A percentile compares a stretch with the other conserved stretches of the same genome.
Conservation (phyloP, 2,888 invertebrate species). For the Drosophila austrosaltans region DNA sequence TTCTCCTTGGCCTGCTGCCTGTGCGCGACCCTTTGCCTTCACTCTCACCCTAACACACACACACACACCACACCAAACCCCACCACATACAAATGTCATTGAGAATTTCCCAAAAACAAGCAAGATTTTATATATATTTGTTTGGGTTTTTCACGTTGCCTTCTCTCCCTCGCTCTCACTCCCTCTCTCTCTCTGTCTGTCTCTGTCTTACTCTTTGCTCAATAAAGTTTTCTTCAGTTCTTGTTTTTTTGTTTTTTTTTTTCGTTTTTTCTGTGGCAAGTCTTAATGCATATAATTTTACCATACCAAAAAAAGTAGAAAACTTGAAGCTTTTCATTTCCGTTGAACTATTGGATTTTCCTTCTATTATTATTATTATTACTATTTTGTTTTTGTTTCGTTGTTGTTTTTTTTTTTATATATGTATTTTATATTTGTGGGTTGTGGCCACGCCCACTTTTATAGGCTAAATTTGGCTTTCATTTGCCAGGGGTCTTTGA, state of each 20-base stretch:
- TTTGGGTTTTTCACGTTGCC: slow-evolving; percentile 34
- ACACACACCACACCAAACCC: slow-evolving; percentile 4
- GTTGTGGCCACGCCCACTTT: slow-evolving; percentile 33
- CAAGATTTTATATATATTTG: slow-evolving; percentile 35
- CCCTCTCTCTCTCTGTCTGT: background rate
- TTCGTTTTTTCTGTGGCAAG: slow-evolving; percentile 40
- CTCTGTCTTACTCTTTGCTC: slow-evolving; percentile 67
- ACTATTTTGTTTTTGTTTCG: background rate
- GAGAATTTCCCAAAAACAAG: slow-evolving; percentile 32
- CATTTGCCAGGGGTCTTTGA: slow-evolving; percentile 58
- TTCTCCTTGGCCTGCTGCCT: slow-evolving; percentile 3
- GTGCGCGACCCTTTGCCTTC: background rate
- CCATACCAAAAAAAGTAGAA: slow-evolving; percentile 8
- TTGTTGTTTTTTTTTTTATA: slow-evolving; percentile 28
- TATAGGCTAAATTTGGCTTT: slow-evolving; percentile 27
- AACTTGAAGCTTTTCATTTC: slow-evolving; percentile 66
- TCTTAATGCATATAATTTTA: slow-evolving; percentile 52
- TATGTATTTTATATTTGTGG: slow-evolving; percentile 25
- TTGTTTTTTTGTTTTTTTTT: slow-evolving; percentile 19
- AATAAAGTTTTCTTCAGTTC: slow-evolving; percentile 32
- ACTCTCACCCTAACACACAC: background rate
- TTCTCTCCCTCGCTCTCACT: background rate
- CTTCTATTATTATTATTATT: slow-evolving; percentile 1
- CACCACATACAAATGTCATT: slow-evolving; percentile 44
- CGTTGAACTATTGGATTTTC: slow-evolving; percentile 52